Evolutionary conservation across 1,140 invertebrate species (phyloP), one percentile per base, ranked within the genome.

Genomic region (Apis dorsata): DNA sequence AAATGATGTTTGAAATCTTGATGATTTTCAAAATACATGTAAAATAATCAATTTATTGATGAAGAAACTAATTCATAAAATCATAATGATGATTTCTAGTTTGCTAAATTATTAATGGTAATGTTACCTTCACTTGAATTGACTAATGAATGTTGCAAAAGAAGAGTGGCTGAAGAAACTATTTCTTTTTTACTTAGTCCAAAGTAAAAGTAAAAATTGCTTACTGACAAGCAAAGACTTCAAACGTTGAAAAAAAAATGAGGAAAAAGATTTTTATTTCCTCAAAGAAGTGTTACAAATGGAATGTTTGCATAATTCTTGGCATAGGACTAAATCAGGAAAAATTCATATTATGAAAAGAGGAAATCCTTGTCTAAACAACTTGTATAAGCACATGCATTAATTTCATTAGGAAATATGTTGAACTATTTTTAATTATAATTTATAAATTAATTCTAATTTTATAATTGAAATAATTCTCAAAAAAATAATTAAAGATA

Each of bases 281-380:
- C 11, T 28, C 17, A 10, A 17, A 28, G 15, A 10, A 51, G n/a
- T 15, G 28, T 44, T 44, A 19, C 28, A 44, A 55, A n/a, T 57
- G 65, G 57, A 63, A 81, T 34, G 79, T 81, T 74, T 81, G 79
- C 79, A 81, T 81, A 74, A 81, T 81, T 74, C 53, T 21, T n/a
- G 51, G 7, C 24, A 65, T 55, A 51, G 44, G 44, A 74, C 69
- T 65, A 51, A 21, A 74, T 74, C 55, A 72, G 80, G 80, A 76
- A 81, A 73, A 81, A 55, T 53, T 60, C 17, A 28, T 68, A 69
- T 59, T 71, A 57, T 57, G 28, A 59, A 59, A 65, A 66, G 60
- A n/a, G 62, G 53, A 81, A 66, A 17, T 66, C 60, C n/a, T 59
- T 71, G 21, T 62, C 51, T 57, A 19, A 53, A 11, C 15, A 68